Conservation (phyloP, 1,140 invertebrate genomes). For the Rhagoletis pomonella region DNA sequence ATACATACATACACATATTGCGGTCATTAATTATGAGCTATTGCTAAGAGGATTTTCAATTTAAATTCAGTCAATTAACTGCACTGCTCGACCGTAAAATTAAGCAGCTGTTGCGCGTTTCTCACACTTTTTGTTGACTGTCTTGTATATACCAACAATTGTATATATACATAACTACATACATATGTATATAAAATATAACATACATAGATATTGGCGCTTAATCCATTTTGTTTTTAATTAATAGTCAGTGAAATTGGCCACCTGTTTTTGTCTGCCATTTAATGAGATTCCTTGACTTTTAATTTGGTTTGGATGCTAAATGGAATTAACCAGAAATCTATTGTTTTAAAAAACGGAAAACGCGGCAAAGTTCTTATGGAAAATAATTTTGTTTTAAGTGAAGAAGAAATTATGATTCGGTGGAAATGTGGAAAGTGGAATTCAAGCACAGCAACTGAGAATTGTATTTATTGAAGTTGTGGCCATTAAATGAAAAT, state of each 20-base stretch:
- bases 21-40: slow-evolving; percentile 43
- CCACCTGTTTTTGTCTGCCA: neutral
- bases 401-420: too few species aligned
- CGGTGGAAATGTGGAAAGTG: too few species aligned
- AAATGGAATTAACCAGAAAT: neutral
- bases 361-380: neutral
- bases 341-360: neutral
- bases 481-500: neutral
- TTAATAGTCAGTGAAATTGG: slow-evolving; percentile 2
- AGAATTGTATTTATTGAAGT: too few species aligned
- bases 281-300: slow-evolving; percentile 15
- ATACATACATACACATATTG: neutral
- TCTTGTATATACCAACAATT: neutral
- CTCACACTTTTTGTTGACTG: neutral
- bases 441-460: too few species aligned
- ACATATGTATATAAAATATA: neutral
- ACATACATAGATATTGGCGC: neutral
- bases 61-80: slow-evolving; percentile 50
- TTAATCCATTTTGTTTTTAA: neutral
- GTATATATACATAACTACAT: neutral
- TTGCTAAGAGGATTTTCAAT: slow-evolving; percentile 50
- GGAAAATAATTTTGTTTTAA: too few species aligned
- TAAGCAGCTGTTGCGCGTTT: slow-evolving; percentile 31
- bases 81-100: slow-evolving; percentile 45
- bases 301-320: neutral